A percentile compares a stretch with the other conserved stretches of the same genome.
These are phyloP conservation scores for Mustela erminea DNA, from an alignment of 2,797 vertebrate genomes.

Conservation along the genomic window DNA sequence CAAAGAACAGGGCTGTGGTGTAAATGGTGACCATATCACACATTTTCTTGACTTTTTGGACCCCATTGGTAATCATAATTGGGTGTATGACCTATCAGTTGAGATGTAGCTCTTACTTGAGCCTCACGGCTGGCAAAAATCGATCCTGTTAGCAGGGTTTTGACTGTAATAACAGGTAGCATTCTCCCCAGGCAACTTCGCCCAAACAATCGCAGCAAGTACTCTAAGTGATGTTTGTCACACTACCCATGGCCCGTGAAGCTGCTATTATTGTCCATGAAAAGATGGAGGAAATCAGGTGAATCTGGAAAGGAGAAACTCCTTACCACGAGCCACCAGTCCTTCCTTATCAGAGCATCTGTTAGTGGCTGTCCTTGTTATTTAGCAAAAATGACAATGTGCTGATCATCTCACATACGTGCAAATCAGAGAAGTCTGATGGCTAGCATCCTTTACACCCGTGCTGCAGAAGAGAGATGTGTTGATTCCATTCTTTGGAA, in stretches of 20 bases:
- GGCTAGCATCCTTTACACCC: neutral
- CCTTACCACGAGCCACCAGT: neutral
- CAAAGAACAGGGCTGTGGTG: neutral
- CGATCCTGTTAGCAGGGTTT: constrained; percentile 57
- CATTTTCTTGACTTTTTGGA: neutral
- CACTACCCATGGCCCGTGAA: neutral
- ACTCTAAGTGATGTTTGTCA: constrained; percentile 34
- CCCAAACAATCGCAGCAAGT: constrained; percentile 25
- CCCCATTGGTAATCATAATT: neutral
- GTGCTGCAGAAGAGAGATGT: neutral
- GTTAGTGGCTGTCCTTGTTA: neutral
- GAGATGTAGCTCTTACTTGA: neutral
- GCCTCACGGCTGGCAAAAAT: neutral
- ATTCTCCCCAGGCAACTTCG: constrained; percentile 40
- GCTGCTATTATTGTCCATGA: constrained; percentile 51
- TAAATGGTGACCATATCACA: neutral
- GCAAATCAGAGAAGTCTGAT: neutral
- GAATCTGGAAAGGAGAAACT: neutral
- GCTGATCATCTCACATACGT: constrained; percentile 17
- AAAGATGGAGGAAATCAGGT: constrained; percentile 11
- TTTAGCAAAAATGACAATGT: neutral
- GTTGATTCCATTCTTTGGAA: neutral
- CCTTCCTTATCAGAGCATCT: constrained; percentile 8
- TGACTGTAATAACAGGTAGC: constrained; percentile 29
- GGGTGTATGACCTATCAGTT: neutral